phyloP scores from a whole-genome alignment of 1,140 invertebrate genomes.

The Idris sp. region DNA sequence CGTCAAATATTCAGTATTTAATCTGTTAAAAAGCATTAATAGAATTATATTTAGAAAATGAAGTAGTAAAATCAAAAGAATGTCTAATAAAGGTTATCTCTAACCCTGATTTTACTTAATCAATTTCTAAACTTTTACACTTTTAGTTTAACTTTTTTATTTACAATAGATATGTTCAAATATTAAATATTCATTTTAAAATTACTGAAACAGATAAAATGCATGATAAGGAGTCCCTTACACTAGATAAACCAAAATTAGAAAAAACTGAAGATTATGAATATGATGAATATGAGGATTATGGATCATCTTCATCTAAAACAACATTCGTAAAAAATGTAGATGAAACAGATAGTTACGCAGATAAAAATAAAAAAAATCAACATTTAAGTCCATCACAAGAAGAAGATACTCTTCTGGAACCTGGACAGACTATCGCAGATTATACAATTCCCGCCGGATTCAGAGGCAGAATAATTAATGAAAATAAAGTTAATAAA shows the following conservation, averaged over 20 bases:
- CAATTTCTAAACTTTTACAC: too few species aligned
- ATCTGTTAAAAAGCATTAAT: too few species aligned
- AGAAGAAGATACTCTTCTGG: constrained; percentile 73
- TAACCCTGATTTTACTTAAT: too few species aligned
- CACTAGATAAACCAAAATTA: constrained; percentile 71
- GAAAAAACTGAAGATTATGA: constrained; percentile 77
- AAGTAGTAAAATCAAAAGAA: too few species aligned
- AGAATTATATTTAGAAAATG: too few species aligned
- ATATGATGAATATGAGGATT: constrained; percentile 75
- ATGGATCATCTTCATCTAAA: constrained; percentile 49
- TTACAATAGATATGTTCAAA: too few species aligned
- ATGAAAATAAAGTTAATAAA: constrained; percentile 74
- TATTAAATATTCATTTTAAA: constrained; percentile 2
- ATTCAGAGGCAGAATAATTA: constrained; percentile 81
- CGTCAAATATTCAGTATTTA: too few species aligned
- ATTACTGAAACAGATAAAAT: constrained; percentile 20
- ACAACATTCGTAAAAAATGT: constrained; percentile 44
- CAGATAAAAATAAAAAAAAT: constrained; percentile 7
- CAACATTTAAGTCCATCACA: neutral
- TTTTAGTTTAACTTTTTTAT: too few species aligned
- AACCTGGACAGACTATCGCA: constrained; percentile 81
- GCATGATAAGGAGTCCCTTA: constrained; percentile 22
- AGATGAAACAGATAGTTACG: constrained; percentile 15
- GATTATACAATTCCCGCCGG: constrained; percentile 83
- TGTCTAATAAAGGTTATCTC: too few species aligned